These are phyloP conservation scores for Samia ricini DNA, from an alignment of 1,140 invertebrate genomes.

Conservation along the genomic window DNA sequence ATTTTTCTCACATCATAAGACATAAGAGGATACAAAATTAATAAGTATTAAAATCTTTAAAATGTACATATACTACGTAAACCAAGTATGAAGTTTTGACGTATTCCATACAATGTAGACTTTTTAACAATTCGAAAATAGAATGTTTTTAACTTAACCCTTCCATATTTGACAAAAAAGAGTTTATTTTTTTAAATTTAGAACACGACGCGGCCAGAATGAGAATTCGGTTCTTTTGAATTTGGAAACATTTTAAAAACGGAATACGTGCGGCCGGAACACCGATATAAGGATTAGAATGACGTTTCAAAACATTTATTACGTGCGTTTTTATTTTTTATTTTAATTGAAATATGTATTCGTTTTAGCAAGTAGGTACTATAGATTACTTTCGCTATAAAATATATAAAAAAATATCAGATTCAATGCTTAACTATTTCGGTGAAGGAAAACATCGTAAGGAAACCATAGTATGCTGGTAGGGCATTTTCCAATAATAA, in stretches of 20 bases:
- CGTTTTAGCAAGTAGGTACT: no score
- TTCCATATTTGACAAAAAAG: constrained; percentile 77
- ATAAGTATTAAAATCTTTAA: constrained; percentile 14
- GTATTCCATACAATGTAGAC: constrained; percentile 76
- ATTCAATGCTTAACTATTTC: no score
- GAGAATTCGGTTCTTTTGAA: constrained; percentile 71
- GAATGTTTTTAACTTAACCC: constrained; percentile 77
- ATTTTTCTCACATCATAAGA: no score
- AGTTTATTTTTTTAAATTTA: constrained; percentile 75
- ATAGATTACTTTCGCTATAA: no score
- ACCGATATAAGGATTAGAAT: constrained; percentile 61
- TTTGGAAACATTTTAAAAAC: constrained; percentile 67
- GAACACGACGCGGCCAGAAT: constrained; percentile 68
- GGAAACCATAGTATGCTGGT: no score
- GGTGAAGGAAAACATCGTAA: no score
- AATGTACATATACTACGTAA: constrained; percentile 39
- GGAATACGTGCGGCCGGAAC: constrained; percentile 45
- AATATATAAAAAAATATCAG: no score
- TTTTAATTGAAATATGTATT: background rate
- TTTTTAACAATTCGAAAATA: constrained; percentile 77
- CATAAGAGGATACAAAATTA: no score
- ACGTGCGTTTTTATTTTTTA: background rate
- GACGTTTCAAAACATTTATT: constrained; percentile 27
- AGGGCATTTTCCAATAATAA: no score
- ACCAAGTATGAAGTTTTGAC: constrained; percentile 61